These are phyloP conservation scores for Agonopterix alstromeriana DNA, from an alignment of 2,888 invertebrate genomes.

Conservation along the genomic window DNA sequence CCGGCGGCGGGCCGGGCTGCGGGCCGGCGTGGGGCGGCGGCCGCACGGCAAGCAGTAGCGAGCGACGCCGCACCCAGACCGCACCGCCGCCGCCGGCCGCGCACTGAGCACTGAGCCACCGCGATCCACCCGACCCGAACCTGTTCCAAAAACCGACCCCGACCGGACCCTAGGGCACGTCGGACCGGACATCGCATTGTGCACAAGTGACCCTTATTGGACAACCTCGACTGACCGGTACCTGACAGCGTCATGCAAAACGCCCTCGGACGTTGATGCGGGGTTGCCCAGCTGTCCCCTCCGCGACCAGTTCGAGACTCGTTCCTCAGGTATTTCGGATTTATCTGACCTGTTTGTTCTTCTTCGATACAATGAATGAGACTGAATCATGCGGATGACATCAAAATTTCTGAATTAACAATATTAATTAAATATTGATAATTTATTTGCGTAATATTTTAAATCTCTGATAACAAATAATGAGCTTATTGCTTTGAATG, in stretches of 20 bases:
- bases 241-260: constrained; percentile 58
- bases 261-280: constrained; percentile 58
- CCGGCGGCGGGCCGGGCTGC: constrained; percentile 16
- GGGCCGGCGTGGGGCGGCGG: constrained; percentile 38
- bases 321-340: constrained; percentile 63
- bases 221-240: constrained; percentile 56
- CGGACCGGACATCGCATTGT: constrained; percentile 56
- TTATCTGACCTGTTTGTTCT: constrained; percentile 27
- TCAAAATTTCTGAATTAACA: constrained; percentile 1
- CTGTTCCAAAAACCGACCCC: constrained; percentile 42
- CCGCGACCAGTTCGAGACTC: constrained; percentile 48
- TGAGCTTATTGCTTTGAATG: too few relatives aligned
- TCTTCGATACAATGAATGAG: background rate
- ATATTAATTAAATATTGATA: background rate
- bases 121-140: constrained; percentile 14
- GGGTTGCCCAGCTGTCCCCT: constrained; percentile 59
- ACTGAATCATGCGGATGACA: constrained; percentile 6
- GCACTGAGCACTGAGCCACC: constrained; percentile 19
- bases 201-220: constrained; percentile 61
- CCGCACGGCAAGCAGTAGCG: constrained; percentile 51
- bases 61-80: constrained; percentile 63
- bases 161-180: constrained; percentile 29
- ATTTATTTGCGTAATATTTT: too few relatives aligned
- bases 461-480: too few relatives aligned
- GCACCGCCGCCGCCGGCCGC: constrained; percentile 50